These are phyloP conservation scores for Tinea semifulvella DNA, from an alignment of 2,888 invertebrate genomes.

Conservation along the genomic window DNA sequence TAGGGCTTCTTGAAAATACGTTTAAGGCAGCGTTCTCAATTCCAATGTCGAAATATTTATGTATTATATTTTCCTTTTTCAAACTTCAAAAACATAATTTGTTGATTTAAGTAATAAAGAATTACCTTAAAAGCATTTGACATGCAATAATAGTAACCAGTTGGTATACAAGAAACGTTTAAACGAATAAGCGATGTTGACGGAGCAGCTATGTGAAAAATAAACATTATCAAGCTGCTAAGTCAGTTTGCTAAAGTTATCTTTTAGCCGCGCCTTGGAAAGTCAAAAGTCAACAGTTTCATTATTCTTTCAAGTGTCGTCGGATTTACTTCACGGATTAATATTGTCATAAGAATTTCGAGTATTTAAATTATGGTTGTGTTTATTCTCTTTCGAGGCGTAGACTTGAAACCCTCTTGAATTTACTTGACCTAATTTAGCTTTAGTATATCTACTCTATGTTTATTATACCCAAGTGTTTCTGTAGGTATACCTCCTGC, in stretches of 20 bases:
- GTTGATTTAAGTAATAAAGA: conserved; percentile 3
- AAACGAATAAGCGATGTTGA: conserved; percentile 43
- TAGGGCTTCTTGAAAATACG: background rate
- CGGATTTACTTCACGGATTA: conserved; percentile 27
- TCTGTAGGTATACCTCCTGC: conserved; percentile 20
- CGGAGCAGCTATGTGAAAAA: conserved; percentile 49
- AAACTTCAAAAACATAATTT: background rate
- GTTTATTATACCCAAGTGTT: too few species aligned
- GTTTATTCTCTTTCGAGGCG: conserved; percentile 10
- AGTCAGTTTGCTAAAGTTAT: conserved; percentile 59
- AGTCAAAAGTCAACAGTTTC: conserved; percentile 52
- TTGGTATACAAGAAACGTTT: conserved; percentile 29
- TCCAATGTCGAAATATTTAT: background rate
- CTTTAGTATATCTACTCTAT: conserved; percentile 3
- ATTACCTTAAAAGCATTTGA: conserved; percentile 11
- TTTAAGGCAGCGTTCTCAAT: background rate
- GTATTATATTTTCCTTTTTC: background rate
- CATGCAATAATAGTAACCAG: conserved; percentile 31
- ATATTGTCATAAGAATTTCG: conserved; percentile 14
- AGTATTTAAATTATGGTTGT: conserved; percentile 2
- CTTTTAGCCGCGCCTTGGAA: conserved; percentile 42
- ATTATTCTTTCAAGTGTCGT: conserved; percentile 44
- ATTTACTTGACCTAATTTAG: conserved; percentile 6
- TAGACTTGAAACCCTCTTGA: background rate
- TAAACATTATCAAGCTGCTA: conserved; percentile 44